Percentiles rank a stretch among this genome's conserved stretches.
These are phyloP conservation scores for Cyphomyrus discorhynchus DNA, from an alignment of 2,113 vertebrate species.

Conservation along the genomic window DNA sequence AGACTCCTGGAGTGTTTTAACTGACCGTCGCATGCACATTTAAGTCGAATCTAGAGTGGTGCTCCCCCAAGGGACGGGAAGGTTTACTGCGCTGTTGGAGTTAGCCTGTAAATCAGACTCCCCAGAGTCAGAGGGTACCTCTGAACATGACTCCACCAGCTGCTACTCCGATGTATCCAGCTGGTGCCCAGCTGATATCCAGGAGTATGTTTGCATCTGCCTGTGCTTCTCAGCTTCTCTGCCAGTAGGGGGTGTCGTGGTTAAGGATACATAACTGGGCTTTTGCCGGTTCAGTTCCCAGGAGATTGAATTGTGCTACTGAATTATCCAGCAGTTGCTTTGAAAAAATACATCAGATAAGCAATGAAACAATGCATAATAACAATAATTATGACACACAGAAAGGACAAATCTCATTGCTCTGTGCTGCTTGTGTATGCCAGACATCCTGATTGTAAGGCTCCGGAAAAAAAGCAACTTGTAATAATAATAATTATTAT, in stretches of 20 bases:
- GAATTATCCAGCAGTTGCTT: neutral
- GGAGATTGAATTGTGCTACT: neutral
- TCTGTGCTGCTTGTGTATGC: neutral
- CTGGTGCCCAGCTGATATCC: neutral
- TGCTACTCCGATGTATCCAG: neutral
- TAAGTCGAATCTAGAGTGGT: neutral
- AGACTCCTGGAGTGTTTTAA: neutral
- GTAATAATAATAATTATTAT: neutral
- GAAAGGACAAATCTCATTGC: neutral
- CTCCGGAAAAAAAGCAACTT: neutral
- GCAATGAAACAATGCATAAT: neutral
- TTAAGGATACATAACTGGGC: neutral
- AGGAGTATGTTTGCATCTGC: neutral
- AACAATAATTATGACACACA: neutral
- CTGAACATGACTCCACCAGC: neutral
- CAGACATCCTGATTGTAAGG: neutral
- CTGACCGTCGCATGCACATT: neutral
- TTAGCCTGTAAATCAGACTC: neutral
- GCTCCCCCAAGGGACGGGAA: no score
- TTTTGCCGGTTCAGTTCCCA: neutral
- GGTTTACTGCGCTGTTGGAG: neutral
- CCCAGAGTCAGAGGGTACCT: neutral
- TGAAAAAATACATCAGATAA: neutral
- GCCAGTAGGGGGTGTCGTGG: neutral
- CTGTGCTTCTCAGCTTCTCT: neutral